Conservation (phyloP, 2,113 vertebrate species). For the Salvator merianae region DNA sequence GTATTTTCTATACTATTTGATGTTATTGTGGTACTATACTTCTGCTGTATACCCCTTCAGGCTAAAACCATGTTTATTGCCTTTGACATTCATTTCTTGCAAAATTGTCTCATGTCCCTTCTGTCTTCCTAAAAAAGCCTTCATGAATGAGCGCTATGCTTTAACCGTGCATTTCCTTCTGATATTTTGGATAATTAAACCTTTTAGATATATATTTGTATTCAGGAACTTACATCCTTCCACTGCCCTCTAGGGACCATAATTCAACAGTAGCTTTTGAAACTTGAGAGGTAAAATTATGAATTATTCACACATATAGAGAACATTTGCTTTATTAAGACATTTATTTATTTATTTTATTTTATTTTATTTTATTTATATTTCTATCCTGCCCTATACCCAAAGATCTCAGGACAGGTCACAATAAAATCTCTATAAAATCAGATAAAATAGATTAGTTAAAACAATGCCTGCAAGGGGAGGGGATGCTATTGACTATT, state of each 20-base stretch:
- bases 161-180: neutral
- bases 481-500: no score
- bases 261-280: slow-evolving; percentile 16
- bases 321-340: neutral
- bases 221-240: neutral
- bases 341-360: no score
- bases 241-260: slow-evolving; percentile 8
- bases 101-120: neutral
- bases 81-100: neutral
- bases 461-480: no score
- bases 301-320: neutral
- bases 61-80: neutral
- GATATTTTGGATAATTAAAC: neutral
- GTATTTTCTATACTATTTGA: neutral
- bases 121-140: neutral
- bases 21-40: neutral
- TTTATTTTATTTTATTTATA: no score
- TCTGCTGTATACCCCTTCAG: slow-evolving; percentile 1
- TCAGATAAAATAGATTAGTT: no score
- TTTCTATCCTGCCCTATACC: no score
- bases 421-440: no score
- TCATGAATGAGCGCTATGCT: neutral
- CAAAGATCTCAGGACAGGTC: no score
- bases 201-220: accelerated
- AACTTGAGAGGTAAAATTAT: neutral